Evolutionary conservation across 2,888 invertebrate genomes (phyloP).

Genomic region (Ganaspis brasiliensis): DNA sequence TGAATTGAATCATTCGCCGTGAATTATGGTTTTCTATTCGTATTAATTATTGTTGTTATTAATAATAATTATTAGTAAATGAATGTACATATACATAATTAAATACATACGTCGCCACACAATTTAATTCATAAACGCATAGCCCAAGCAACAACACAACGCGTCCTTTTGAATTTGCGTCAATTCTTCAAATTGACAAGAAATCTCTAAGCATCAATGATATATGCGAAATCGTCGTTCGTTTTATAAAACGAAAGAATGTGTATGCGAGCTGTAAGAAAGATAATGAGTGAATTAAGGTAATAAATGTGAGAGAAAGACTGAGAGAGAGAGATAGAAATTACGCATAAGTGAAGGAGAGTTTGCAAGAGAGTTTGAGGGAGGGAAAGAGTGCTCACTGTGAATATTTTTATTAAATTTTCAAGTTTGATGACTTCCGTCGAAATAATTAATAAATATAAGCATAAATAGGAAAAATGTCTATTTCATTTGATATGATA

Average conservation of each 20-base stretch:
- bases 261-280: slow-evolving; percentile 49
- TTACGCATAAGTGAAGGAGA: slow-evolving; percentile 27
- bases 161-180: slow-evolving; percentile 16
- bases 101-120: slow-evolving; percentile 66
- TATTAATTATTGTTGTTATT: slow-evolving; percentile 80
- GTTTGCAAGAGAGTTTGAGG: slow-evolving; percentile 68
- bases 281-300: slow-evolving; percentile 42
- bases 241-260: slow-evolving; percentile 48
- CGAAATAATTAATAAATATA: slow-evolving; percentile 80
- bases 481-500: too few relatives aligned
- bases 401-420: slow-evolving; percentile 81
- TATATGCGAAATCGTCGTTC: slow-evolving; percentile 58
- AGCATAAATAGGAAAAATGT: slow-evolving; percentile 72
- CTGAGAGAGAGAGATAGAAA: slow-evolving; percentile 34
- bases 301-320: slow-evolving; percentile 42
- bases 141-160: slow-evolving; percentile 49
- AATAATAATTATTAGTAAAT: slow-evolving; percentile 80
- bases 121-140: slow-evolving; percentile 71
- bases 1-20: slow-evolving; percentile 76
- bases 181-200: slow-evolving; percentile 7
- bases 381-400: slow-evolving; percentile 79
- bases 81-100: slow-evolving; percentile 78
- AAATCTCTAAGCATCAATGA: not conserved
- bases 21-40: slow-evolving; percentile 79
- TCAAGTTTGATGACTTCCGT: slow-evolving; percentile 81